Conservation (phyloP, 2,113 vertebrate species). For the Callospermophilus lateralis region DNA sequence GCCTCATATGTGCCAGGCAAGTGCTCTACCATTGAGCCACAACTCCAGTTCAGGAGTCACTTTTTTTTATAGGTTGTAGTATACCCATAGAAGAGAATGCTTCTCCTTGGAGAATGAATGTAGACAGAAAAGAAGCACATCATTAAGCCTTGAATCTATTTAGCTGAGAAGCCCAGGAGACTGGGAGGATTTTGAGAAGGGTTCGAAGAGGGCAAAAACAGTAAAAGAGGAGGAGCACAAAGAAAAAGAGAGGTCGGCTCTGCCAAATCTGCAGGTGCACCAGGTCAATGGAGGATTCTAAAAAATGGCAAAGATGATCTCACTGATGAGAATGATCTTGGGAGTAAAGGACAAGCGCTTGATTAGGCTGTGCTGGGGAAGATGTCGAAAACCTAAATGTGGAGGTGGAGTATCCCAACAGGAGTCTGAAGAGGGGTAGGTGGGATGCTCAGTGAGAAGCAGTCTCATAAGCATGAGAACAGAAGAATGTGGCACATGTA, state of each 20-base stretch:
- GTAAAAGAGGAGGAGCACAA: background rate
- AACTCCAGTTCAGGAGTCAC: too few species aligned
- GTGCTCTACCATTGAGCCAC: too few species aligned
- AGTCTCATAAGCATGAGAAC: background rate
- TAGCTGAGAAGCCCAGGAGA: background rate
- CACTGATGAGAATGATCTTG: background rate
- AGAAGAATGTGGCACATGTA: too few species aligned
- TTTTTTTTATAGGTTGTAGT: background rate
- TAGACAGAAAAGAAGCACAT: background rate
- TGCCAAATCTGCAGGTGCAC: accelerated
- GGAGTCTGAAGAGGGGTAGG: background rate
- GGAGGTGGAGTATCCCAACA: background rate
- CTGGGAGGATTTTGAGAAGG: background rate
- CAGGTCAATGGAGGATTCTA: too few species aligned
- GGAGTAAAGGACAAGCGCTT: background rate
- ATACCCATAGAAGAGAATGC: background rate
- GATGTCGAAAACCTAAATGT: accelerated
- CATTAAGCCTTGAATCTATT: background rate
- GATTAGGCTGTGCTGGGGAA: accelerated
- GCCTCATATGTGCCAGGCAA: too few species aligned
- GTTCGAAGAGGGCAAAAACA: background rate
- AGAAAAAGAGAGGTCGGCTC: background rate
- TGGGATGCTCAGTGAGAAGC: background rate
- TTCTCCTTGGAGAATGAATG: background rate
- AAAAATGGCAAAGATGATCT: background rate